These are phyloP conservation scores for Sinocyclocheilus rhinocerous DNA, from an alignment of 2,113 vertebrate genomes.

Conservation along the genomic window DNA sequence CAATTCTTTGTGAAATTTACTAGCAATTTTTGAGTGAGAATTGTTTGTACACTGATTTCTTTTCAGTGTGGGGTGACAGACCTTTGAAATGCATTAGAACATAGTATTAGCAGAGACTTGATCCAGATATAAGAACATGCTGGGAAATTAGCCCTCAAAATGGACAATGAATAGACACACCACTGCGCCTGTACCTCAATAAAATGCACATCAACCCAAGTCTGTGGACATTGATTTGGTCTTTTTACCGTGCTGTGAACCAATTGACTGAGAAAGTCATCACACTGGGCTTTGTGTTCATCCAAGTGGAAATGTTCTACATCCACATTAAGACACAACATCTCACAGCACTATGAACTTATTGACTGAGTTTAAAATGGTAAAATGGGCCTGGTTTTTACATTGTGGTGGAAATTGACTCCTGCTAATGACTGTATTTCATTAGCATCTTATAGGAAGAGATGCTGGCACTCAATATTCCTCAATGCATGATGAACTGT, in stretches of 20 bases:
- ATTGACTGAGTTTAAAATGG: constrained; percentile 35
- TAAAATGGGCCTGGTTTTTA: background rate
- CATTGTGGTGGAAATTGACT: constrained; percentile 36
- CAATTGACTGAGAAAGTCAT: constrained; percentile 41
- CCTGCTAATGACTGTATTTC: constrained; percentile 8
- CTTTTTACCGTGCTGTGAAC: constrained; percentile 32
- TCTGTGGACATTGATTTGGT: constrained; percentile 51
- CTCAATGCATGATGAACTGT: constrained; percentile 44
- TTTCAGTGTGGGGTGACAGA: too few relatives aligned
- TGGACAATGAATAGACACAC: background rate
- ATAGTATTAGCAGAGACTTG: background rate
- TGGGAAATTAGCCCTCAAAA: background rate
- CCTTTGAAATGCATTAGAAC: background rate
- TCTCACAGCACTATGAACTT: constrained; percentile 7
- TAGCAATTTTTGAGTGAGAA: too few relatives aligned
- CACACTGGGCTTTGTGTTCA: constrained; percentile 12
- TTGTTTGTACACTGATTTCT: too few relatives aligned
- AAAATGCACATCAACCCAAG: constrained; percentile 49
- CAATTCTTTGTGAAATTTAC: background rate
- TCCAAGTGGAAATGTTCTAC: constrained; percentile 34
- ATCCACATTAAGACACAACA: constrained; percentile 35
- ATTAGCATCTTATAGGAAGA: constrained; percentile 36
- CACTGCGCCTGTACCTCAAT: constrained; percentile 18
- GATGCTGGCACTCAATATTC: constrained; percentile 27
- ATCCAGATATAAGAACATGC: background rate